phyloP scores from a whole-genome alignment of 2,113 vertebrate genomes.

The Oreochromis niloticus region DNA sequence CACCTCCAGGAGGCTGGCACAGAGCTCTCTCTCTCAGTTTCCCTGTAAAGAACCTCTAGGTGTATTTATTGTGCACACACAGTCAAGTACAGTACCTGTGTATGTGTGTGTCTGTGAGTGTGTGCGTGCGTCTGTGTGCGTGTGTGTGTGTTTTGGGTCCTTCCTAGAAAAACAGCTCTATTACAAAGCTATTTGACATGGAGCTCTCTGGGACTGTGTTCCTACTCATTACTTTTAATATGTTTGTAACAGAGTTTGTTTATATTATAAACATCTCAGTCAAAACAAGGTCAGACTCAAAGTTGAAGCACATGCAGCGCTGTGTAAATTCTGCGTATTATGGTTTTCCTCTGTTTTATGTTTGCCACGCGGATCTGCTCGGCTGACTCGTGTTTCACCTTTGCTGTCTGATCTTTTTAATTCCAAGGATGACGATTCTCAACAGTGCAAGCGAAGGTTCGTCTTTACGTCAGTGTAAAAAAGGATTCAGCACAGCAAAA shows the following conservation, averaged over 20 bases:
- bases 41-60: conserved; percentile 27
- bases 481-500: conserved; percentile 13
- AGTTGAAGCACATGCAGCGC: conserved; percentile 1
- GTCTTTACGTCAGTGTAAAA: conserved; percentile 13
- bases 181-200: conserved; percentile 25
- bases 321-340: not conserved
- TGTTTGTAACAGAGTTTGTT: conserved; percentile 25
- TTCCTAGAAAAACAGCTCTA: conserved; percentile 23
- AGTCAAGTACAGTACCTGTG: not conserved
- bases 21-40: not conserved
- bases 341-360: not conserved
- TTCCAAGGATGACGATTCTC: conserved; percentile 3
- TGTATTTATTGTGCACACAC: not conserved
- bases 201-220: conserved; percentile 1
- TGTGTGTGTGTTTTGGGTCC: not conserved
- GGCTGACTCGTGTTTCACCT: conserved; percentile 4
- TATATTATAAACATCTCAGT: conserved; percentile 16
- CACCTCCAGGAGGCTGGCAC: conserved; percentile 43
- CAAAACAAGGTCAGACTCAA: not conserved
- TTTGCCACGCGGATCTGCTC: not conserved
- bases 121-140: not conserved
- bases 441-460: conserved; percentile 12
- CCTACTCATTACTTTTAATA: conserved; percentile 14
- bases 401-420: conserved; percentile 6
- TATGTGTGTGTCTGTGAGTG: not conserved